Base-by-base conservation (phyloP, 2,113 vertebrate species). In the Actenoides hombroni region DNA sequence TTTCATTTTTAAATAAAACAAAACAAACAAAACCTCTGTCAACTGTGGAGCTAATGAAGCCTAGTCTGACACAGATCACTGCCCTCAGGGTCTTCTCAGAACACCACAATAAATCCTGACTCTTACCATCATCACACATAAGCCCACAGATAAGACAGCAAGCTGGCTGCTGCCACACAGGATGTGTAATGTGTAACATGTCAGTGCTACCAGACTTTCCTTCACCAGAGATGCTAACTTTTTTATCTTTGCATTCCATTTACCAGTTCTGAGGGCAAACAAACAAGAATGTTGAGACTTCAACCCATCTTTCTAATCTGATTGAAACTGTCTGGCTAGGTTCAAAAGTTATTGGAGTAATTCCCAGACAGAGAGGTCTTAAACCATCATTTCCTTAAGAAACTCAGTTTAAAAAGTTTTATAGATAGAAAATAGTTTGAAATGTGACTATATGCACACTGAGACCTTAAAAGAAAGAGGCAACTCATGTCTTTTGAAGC, bases 261-360 rank as follows among this genome's bases (percentile, higher is more conserved):
- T 71, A 37, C 24, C 1, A 3, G 1, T 39, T 61, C 0, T 1
- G 3, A 17, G 7, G 4, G 8, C 5, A 20, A 21, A 28, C 24
- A 51, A 51, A 24, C 46, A 81, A 57, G 5, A 49, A 60, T 12
- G 7, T 37, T 60, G 35, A 39, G 13, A 44, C 17, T n/a, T 60
- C 18, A 54, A 5, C 16, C 20, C 11, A 63, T 88, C 14, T 64
- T 70, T 75, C 37, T 35, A 37, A 56, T 33, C 48, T 33, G 9
- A 46, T 24, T 29, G 14, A 74, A 88, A 88, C 4, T 44, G 24
- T 3, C 26, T 65, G 23, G 3, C 12, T 70, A 21, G 9, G 17
- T 49, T 74, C 40, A 80, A 61, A 87, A 76, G 21, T 44, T 65
- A 23, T 53, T 68, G 17, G 4, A 80, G 13, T 14, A 25, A 67